A percentile compares a stretch with the other conserved stretches of the same genome.
Evolutionary conservation across 2,113 vertebrate genomes (phyloP).

Genomic region (Hepsetus odoe): DNA sequence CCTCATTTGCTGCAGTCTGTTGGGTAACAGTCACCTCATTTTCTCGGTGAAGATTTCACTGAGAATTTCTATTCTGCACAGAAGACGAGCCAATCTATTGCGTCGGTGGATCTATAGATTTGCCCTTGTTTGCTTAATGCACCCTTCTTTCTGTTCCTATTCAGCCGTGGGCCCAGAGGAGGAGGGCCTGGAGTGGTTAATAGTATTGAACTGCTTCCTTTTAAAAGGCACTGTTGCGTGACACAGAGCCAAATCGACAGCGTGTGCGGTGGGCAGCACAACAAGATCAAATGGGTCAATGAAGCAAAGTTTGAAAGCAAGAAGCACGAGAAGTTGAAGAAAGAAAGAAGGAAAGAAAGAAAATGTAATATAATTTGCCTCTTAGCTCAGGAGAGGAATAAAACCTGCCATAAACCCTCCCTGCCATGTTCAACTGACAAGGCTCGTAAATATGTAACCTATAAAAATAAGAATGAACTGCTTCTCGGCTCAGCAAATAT

Average conservation of each 20-base stretch:
- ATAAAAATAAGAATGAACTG: constrained; percentile 61
- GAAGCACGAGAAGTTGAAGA: constrained; percentile 52
- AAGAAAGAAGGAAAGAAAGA: constrained; percentile 27
- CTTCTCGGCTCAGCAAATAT: constrained; percentile 45
- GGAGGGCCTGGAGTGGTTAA: constrained; percentile 53
- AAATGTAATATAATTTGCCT: constrained; percentile 50
- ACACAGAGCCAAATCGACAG: constrained; percentile 61
- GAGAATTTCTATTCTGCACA: background rate
- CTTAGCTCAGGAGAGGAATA: constrained; percentile 52
- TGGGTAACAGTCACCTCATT: background rate
- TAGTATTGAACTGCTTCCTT: constrained; percentile 55
- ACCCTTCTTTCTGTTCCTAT: constrained; percentile 44
- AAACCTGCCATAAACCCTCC: constrained; percentile 61
- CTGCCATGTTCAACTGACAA: constrained; percentile 70
- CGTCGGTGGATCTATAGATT: constrained; percentile 58
- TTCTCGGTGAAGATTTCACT: background rate
- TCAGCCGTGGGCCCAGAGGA: constrained; percentile 48
- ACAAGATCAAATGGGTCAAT: constrained; percentile 56
- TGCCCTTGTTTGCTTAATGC: constrained; percentile 48
- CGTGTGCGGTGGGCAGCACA: constrained; percentile 47
- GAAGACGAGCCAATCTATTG: constrained; percentile 39
- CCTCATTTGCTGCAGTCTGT: background rate
- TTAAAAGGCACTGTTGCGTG: constrained; percentile 66
- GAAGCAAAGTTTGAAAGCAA: constrained; percentile 54
- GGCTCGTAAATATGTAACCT: constrained; percentile 61